Base-by-base conservation (phyloP, 2,888 invertebrate species). In the Eristalis intricaria region DNA sequence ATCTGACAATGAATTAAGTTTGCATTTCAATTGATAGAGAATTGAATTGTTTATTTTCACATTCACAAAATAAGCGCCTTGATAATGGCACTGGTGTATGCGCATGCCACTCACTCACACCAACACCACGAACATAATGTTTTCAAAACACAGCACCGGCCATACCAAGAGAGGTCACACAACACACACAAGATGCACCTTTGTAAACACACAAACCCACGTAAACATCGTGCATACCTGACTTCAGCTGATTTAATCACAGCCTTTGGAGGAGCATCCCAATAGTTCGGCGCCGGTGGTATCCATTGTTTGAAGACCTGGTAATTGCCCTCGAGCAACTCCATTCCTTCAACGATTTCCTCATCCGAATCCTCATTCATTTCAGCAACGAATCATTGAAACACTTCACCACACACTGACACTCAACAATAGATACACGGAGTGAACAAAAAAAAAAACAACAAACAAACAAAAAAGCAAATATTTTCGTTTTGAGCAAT, bases 261-360 rank as follows among this genome's bases (percentile, higher is more conserved):
- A 84, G 92, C 93, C 88, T 93, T 93, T 63, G 93, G 93, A 32
- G 93, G 93, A 43, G 93, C 93, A 90, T 93, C 92, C 93, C 93
- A 93, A 90, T 92, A 93, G 89, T 92, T 91, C 40, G 93, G 93
- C 11, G 93, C 93, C 73, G 93, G 93, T 75, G 93, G 93, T 82
- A 93, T 93, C 93, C 93, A 93, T 89, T 92, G 92, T 65, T 92
- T 91, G 63, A 93, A 91, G 87, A 93, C 91, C 89, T 93, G 93
- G 89, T 93, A 93, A 90, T 93, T 93, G 89, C 93, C 93, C 89
- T 93, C 93, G 40, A 93, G 91, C 89, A 93, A 90, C 88, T 92
- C 91, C 93, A 93, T 93, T 89, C 92, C 91, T 89, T 93, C 92
- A 78, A 93, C 91, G 89, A 92, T 91, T 90, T 93, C 93, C 90